These are phyloP conservation scores for Agrochola macilenta DNA, from an alignment of 2,888 invertebrate genomes.

Conservation along the genomic window DNA sequence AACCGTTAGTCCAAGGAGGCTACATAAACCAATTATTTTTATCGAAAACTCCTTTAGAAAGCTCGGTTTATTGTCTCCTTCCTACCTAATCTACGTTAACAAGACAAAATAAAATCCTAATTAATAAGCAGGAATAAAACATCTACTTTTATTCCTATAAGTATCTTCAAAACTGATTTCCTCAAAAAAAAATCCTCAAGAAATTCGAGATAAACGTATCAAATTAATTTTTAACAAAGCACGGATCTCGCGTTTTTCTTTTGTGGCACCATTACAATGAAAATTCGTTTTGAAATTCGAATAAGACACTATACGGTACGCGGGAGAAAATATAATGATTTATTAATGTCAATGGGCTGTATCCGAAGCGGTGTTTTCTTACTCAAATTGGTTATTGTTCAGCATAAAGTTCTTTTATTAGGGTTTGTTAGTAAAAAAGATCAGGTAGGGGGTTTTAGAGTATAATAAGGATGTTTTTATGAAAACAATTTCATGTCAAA, in stretches of 20 bases:
- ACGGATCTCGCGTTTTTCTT: constrained; percentile 85
- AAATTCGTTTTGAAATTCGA: constrained; percentile 83
- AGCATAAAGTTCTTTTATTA: constrained; percentile 88
- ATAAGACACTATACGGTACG: constrained; percentile 74
- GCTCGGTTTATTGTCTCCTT: constrained; percentile 8
- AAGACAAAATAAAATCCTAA: constrained; percentile 59
- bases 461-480: constrained; percentile 81
- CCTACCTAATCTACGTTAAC: constrained; percentile 32
- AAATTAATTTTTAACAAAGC: constrained; percentile 90
- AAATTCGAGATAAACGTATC: constrained; percentile 88
- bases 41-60: background rate
- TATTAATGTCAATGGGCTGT: constrained; percentile 90
- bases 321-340: constrained; percentile 85
- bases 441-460: constrained; percentile 82
- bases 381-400: constrained; percentile 89
- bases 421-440: constrained; percentile 87
- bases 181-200: constrained; percentile 73
- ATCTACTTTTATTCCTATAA: constrained; percentile 41
- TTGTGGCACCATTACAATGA: constrained; percentile 88
- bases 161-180: constrained; percentile 62
- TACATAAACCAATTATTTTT: no score
- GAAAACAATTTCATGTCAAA: constrained; percentile 69
- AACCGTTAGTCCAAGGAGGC: no score
- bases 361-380: constrained; percentile 84
- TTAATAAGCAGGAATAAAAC: constrained; percentile 59